phyloP scores from a whole-genome alignment of 92 coral and sea anemone species.

The Porites evermanni region DNA sequence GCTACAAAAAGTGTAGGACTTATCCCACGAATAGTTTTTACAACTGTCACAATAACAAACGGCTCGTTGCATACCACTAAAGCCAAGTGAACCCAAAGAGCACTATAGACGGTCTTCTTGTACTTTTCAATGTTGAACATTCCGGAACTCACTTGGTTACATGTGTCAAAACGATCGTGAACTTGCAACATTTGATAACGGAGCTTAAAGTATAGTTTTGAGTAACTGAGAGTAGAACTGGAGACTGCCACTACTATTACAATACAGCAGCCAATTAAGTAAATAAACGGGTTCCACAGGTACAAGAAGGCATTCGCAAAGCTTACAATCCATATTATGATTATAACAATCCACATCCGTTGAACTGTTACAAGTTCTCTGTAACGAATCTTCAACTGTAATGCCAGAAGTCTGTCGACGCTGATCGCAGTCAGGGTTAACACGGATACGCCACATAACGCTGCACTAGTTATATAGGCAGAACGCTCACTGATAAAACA shows the following conservation, averaged over 20 bases:
- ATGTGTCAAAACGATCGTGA: not conserved
- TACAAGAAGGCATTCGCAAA: slow-evolving; percentile 15
- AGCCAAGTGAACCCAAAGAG: slow-evolving; percentile 26
- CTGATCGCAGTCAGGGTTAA: slow-evolving; percentile 18
- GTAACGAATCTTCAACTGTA: slow-evolving; percentile 7
- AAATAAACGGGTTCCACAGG: not conserved
- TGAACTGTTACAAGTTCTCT: slow-evolving; percentile 21
- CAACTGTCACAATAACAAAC: slow-evolving; percentile 14
- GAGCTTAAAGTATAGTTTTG: not conserved
- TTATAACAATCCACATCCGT: not conserved
- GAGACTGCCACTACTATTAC: not conserved
- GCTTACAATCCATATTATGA: slow-evolving; percentile 22
- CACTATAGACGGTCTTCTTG: slow-evolving; percentile 22
- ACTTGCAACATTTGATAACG: slow-evolving; percentile 6
- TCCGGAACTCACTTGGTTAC: not conserved
- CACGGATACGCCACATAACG: slow-evolving; percentile 17
- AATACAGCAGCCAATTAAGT: not conserved
- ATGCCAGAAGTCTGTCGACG: slow-evolving; percentile 34
- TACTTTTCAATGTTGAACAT: slow-evolving; percentile 8
- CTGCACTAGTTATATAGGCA: slow-evolving; percentile 21
- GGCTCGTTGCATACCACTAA: slow-evolving; percentile 13
- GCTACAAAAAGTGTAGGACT: slow-evolving; percentile 20
- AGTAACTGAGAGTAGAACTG: slow-evolving; percentile 3
- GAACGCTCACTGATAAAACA: slow-evolving; percentile 5
- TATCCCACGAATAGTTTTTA: not conserved